Base-by-base conservation (phyloP, 2,797 vertebrate species). In the Danio aesculapii region DNA sequence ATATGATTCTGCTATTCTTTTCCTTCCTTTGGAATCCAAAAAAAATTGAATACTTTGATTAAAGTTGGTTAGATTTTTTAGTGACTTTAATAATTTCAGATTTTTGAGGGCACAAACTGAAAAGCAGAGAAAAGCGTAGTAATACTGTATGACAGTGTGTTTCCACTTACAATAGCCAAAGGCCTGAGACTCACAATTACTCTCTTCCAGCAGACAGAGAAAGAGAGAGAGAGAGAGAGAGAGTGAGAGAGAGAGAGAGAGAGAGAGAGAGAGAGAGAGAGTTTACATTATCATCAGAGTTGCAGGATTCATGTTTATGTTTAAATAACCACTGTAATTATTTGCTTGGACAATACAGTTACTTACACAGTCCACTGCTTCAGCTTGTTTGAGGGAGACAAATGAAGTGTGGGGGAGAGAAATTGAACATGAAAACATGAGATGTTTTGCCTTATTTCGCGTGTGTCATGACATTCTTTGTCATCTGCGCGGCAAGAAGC, bases 51-150 rank as follows among this genome's bases (percentile, higher is more conserved):
- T 97, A 95, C 96, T 96, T 97, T 98, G 96, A 97, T 97, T 93
- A 92, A 96, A 96, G 95, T 95, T 97, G 95, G 97, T 97, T 95
- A 95, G 97, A 96, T 95, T 96, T 97, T 95, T 30, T 30, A 95
- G 95, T 97, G 95, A 96, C 94, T 95, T 30, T 30, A 95, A 95
- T 97, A 95, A 96, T 94, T 92, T 30, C 94, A 93, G 92, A 91
- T 91, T 90, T 92, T 94, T 94, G 94, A 67, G 53, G 92, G 94
- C 94, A 12, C n/a, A 94, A 91, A 90, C 88, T 92, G 91, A 94
- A 88, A 82, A 85, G 66, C 73, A 70, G 62, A 86, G 89, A 90
- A 90, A 92, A 90, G 58, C 1, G 1, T 39, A 94, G 90, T 92
- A 92, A 94, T 92, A 92, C 30, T 30, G 30, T 30, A 3, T 94